Evolutionary conservation across 2,888 invertebrate species (phyloP), one percentile per base, ranked within the genome.

Genomic region (Apantesis nais): DNA sequence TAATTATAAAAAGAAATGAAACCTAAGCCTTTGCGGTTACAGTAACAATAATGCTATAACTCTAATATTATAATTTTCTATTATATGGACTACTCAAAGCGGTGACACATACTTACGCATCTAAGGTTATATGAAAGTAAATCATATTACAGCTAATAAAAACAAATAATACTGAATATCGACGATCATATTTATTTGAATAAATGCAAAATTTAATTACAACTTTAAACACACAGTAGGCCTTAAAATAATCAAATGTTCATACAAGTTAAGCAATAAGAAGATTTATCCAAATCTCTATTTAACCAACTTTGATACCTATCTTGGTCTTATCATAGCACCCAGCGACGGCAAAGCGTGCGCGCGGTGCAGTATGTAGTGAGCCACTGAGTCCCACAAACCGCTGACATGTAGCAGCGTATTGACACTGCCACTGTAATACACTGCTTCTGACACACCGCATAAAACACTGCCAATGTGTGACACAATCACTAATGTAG

Each of bases 271-370:
- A 74, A 29, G 29, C 14, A 29, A 25, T 64, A 66, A 60, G 65
- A 70, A 70, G 68, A 68, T 68, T 72, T 75, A 77, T 77, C 78
- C 66, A 70, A 74, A 70, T 78, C 77, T 74, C 78, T 70, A 76
- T 79, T 82, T 80, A 76, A 74, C 80, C 80, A 77, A 79, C 74
- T 85, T 81, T 78, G 86, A 88, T 82, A 87, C 83, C 85, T 90
- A 89, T 88, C 86, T 92, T 92, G 92, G 91, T 93, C 92, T 89
- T 91, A 89, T 86, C 91, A 85, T 91, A 92, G 92, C 92, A 92
- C 92, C 92, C 87, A 86, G 85, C 88, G 86, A 87, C 83, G 74
- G 78, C 73, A 67, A 63, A 69, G 74, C 76, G 69, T 65, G 71
- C 69, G 68, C 71, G 74, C 71, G 67, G 71, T 64, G 72, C 68